Conservation (phyloP, 2,888 invertebrate species). For the Lasioglossum marginatum region DNA sequence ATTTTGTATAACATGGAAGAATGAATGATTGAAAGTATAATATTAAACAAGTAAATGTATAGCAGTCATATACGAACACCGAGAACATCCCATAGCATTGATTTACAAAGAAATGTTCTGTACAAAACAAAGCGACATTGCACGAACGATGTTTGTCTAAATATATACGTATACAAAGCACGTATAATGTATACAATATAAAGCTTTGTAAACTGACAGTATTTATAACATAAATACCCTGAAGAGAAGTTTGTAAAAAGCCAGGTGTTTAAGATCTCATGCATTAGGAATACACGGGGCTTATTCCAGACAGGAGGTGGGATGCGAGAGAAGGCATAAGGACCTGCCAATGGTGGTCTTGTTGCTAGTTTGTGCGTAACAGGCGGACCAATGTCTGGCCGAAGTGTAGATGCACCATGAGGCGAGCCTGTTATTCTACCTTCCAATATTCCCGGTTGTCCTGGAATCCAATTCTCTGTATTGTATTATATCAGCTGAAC, state of each 20-base stretch:
- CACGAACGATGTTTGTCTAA: constrained; percentile 52
- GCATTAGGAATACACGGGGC: constrained; percentile 92
- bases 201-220: constrained; percentile 63
- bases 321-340: constrained; percentile 95
- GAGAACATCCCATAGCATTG: constrained; percentile 37
- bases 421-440: constrained; percentile 82
- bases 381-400: constrained; percentile 86
- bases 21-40: constrained; percentile 27
- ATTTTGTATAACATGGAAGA: constrained; percentile 17
- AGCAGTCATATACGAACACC: constrained; percentile 26
- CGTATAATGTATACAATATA: constrained; percentile 23
- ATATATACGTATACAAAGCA: constrained; percentile 33
- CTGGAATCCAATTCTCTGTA: constrained; percentile 80
- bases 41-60: constrained; percentile 16
- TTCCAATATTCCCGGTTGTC: constrained; percentile 78
- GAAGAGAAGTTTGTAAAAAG: constrained; percentile 93
- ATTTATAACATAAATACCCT: constrained; percentile 86
- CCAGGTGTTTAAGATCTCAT: constrained; percentile 91
- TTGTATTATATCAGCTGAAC: constrained; percentile 59
- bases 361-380: constrained; percentile 84
- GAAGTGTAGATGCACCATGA: constrained; percentile 80
- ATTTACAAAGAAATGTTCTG: constrained; percentile 46
- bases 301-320: constrained; percentile 92
- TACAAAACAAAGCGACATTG: constrained; percentile 65
- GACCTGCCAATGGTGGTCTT: constrained; percentile 93